phyloP scores from a whole-genome alignment of 2,888 invertebrate genomes.

The Formica aserva region DNA sequence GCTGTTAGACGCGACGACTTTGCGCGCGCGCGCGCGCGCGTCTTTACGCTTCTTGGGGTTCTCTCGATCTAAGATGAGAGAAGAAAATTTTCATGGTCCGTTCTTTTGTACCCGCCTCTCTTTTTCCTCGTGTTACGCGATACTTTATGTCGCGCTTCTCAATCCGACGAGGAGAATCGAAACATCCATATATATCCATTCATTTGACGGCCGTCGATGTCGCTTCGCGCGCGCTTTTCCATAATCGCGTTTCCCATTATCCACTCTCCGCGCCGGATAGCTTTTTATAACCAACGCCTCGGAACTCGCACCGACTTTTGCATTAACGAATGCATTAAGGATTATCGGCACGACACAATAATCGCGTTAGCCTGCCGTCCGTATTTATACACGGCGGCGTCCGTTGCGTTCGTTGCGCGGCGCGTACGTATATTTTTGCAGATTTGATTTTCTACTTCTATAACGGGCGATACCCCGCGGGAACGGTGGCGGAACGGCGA shows the following conservation, averaged over 20 bases:
- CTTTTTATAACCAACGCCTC: conserved; percentile 27
- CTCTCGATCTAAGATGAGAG: neutral
- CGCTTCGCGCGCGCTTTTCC: conserved; percentile 29
- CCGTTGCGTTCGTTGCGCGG: conserved; percentile 20
- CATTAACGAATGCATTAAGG: conserved; percentile 64
- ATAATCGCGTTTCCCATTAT: conserved; percentile 51
- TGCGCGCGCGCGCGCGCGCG: neutral
- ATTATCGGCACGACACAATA: conserved; percentile 64
- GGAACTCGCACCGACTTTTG: conserved; percentile 49
- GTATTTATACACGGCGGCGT: conserved; percentile 57
- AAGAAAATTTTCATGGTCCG: neutral
- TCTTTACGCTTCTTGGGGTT: conserved; percentile 9
- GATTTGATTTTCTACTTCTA: conserved; percentile 66
- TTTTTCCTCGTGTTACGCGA: neutral
- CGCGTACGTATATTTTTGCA: conserved; percentile 62
- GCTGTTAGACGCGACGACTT: conserved; percentile 38
- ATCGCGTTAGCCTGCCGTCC: conserved; percentile 59
- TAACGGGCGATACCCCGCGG: conserved; percentile 52
- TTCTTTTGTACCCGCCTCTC: neutral
- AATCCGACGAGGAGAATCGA: conserved; percentile 9
- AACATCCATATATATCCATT: neutral
- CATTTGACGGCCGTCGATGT: conserved; percentile 31
- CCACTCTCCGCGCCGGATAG: conserved; percentile 22
- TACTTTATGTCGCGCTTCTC: neutral
- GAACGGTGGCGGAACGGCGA: conserved; percentile 39